Evolutionary conservation across 2,888 invertebrate genomes (phyloP).

Genomic region (Pedicia rivosa): DNA sequence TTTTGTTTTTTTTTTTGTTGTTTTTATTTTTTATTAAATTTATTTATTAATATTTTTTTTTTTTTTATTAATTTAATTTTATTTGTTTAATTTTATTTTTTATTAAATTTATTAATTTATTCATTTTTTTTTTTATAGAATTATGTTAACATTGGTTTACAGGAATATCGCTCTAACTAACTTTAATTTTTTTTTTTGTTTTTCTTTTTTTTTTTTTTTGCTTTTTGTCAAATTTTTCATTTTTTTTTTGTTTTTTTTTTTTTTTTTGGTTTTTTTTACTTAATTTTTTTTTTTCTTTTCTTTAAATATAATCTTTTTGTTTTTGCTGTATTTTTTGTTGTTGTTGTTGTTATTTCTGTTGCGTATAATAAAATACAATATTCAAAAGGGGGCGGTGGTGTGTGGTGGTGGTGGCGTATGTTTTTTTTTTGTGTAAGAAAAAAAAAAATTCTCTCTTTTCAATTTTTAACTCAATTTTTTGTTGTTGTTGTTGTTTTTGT

Average conservation of each 20-base stretch:
- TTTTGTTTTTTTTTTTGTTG: slow-evolving; percentile 10
- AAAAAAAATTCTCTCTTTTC: too few species aligned
- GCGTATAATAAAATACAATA: too few species aligned
- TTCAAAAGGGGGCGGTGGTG: too few species aligned
- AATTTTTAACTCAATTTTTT: too few species aligned
- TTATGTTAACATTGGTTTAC: slow-evolving; percentile 1
- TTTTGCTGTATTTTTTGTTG: slow-evolving; percentile 7
- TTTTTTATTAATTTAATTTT: background rate
- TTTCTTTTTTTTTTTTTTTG: slow-evolving; percentile 12
- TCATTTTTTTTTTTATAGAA: background rate
- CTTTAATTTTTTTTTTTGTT: slow-evolving; percentile 14
- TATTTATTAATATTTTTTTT: background rate
- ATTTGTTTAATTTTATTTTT: background rate
- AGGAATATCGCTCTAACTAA: slow-evolving; percentile 1
- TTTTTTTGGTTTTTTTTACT: slow-evolving; percentile 1
- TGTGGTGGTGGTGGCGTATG: too few species aligned
- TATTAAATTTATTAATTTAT: background rate
- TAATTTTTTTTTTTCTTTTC: slow-evolving; percentile 9
- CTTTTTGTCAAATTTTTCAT: background rate
- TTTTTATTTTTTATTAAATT: background rate
- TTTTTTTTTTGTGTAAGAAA: too few species aligned
- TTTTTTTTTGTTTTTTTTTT: slow-evolving; percentile 7
- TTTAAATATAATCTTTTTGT: slow-evolving; percentile 13
- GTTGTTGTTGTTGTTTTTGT: too few species aligned
- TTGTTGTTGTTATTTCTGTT: background rate